phyloP scores from a whole-genome alignment of 2,888 invertebrate species.

The Tiliacea aurago region DNA sequence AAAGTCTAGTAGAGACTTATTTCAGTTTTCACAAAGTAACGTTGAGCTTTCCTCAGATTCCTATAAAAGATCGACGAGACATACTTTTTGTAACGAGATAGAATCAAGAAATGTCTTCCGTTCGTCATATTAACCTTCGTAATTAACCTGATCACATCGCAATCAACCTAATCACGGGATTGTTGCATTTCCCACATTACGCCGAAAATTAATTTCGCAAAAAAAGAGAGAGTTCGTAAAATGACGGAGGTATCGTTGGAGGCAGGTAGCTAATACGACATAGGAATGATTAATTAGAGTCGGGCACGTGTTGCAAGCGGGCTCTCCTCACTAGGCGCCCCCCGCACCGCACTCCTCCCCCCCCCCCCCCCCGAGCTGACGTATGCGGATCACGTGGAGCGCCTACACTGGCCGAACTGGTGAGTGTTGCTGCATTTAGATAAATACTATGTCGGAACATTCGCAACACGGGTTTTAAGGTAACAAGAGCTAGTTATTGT shows the following conservation, averaged over 20 bases:
- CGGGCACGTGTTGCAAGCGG: conserved; percentile 59
- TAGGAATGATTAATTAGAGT: conserved; percentile 67
- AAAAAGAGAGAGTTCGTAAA: conserved; percentile 55
- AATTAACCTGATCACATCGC: conserved; percentile 39
- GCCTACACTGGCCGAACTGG: conserved; percentile 45
- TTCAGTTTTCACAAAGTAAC: background rate
- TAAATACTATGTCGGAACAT: conserved; percentile 34
- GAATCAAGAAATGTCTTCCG: background rate
- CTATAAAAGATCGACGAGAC: background rate
- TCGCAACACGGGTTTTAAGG: background rate
- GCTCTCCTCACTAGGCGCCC: conserved; percentile 7
- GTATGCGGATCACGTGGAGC: conserved; percentile 60
- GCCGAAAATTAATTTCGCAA: conserved; percentile 44
- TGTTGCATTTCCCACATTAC: conserved; percentile 48
- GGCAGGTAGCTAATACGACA: conserved; percentile 67
- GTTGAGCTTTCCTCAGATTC: background rate
- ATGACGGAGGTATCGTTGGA: conserved; percentile 58
- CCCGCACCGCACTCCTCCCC: background rate
- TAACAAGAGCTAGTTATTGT: background rate
- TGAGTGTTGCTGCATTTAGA: conserved; percentile 32
- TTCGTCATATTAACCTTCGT: conserved; percentile 17
- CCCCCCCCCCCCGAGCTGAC: conserved; percentile 42
- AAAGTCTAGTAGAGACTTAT: background rate
- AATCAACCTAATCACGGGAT: conserved; percentile 45
- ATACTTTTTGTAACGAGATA: conserved; percentile 8